Evolutionary conservation across 1,140 invertebrate genomes (phyloP), one percentile per base, ranked within the genome.

Genomic region (Adelges cooleyi): DNA sequence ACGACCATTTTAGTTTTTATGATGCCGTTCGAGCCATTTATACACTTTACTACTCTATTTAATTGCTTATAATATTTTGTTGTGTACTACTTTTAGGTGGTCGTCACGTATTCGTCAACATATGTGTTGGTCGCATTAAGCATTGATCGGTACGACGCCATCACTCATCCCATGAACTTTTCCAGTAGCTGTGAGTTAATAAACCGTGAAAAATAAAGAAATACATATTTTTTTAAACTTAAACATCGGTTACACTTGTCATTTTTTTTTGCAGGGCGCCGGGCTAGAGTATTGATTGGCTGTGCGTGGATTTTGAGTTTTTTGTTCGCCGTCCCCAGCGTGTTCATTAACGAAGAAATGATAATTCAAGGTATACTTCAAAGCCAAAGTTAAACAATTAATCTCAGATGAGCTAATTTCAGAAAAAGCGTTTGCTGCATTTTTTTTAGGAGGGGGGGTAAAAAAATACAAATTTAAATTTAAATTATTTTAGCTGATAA

Each of bases 131-230:
- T 97, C 13, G 91, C 92, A 1, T 79, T 97, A 22, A 95, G 90
- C 71, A 91, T 96, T 69, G 93, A 97, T 76, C 81, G 93, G 71
- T 93, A 93, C 71, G 91, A 95, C 72, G 92, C 92, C 68, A 95
- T 97, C 71, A 92, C 89, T 8, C 85, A 92, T 75, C 93, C 93
- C 1, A 90, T 97, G 87, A 93, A 92, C 76, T 94, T 94, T 75
- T 90, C 87, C 22, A 86, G 88, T 73, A 90, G 89, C 71, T 93
- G 91, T 93, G 79, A 90, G 90, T 90, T 27, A 22, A 46, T 25
- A 44, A 20, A 40, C 8, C 8, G n/a, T n/a, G n/a, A n/a, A n/a
- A n/a, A n/a, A n/a, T n/a, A n/a, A n/a, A n/a, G n/a, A 10, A 50
- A 50, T n/a, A n/a, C n/a, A n/a, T n/a, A n/a, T n/a, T n/a, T 9